phyloP scores from a whole-genome alignment of 1,140 invertebrate species.

The Diorhabda carinulata region DNA sequence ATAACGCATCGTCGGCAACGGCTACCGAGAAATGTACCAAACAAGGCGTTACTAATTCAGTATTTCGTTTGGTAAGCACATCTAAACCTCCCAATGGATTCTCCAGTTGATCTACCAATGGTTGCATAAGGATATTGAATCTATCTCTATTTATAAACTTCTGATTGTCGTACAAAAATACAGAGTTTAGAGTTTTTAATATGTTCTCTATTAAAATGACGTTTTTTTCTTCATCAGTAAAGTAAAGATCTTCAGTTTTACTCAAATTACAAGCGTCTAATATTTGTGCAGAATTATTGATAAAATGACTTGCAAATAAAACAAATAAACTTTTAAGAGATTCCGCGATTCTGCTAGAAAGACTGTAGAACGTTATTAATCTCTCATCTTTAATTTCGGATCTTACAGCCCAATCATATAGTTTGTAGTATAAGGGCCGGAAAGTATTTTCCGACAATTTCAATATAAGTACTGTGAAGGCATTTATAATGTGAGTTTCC shows the following conservation, averaged over 20 bases:
- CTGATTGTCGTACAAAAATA: constrained; percentile 78
- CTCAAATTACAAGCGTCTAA: constrained; percentile 59
- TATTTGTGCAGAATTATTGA: constrained; percentile 72
- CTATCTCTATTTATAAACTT: constrained; percentile 80
- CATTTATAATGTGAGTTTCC: constrained; percentile 70
- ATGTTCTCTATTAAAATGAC: constrained; percentile 63
- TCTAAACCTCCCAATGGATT: constrained; percentile 67
- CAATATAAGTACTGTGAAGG: constrained; percentile 72
- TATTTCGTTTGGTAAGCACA: constrained; percentile 57
- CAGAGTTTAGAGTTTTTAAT: constrained; percentile 63
- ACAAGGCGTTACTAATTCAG: constrained; percentile 67
- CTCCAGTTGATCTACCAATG: constrained; percentile 84
- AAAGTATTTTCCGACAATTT: constrained; percentile 87
- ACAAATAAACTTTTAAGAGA: constrained; percentile 84
- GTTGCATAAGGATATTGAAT: constrained; percentile 78
- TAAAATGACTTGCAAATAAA: constrained; percentile 80
- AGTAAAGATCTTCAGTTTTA: constrained; percentile 52
- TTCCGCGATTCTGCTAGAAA: constrained; percentile 73
- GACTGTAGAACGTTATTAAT: constrained; percentile 54
- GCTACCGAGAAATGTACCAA: constrained; percentile 78
- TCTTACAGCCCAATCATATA: constrained; percentile 79
- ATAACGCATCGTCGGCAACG: constrained; percentile 76
- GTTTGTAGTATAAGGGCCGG: constrained; percentile 78
- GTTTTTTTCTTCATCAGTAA: constrained; percentile 53
- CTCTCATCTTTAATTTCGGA: constrained; percentile 57